Evolutionary conservation across 2,797 vertebrate genomes (phyloP).

Genomic region (Graptemys geographica): DNA sequence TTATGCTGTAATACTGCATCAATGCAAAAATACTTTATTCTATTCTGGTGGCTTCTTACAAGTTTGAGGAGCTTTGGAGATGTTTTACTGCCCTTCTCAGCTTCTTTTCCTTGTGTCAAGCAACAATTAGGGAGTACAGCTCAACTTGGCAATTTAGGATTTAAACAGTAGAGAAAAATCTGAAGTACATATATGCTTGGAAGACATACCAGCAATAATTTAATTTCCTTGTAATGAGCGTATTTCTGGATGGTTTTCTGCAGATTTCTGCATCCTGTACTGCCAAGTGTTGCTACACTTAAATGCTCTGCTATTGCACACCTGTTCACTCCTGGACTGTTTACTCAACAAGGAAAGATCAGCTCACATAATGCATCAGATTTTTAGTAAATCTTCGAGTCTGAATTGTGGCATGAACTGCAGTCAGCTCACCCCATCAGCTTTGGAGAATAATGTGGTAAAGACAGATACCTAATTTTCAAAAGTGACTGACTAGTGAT

Average conservation of each 20-base stretch:
- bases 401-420: neutral
- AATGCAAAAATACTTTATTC: neutral
- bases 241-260: slow-evolving; percentile 39
- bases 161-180: neutral
- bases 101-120: slow-evolving; percentile 4
- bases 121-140: slow-evolving; percentile 37
- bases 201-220: slow-evolving; percentile 18
- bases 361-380: neutral
- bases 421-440: neutral
- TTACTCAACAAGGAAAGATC: neutral
- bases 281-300: neutral
- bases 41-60: neutral
- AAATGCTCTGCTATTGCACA: neutral
- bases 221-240: neutral
- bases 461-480: neutral
- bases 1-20: slow-evolving; percentile 18
- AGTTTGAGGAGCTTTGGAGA: neutral
- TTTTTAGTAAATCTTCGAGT: neutral
- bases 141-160: neutral
- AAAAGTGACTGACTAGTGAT: neutral
- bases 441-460: neutral
- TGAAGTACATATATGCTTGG: neutral
- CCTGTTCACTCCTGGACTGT: neutral
- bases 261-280: neutral
- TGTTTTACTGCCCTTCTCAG: neutral